phyloP scores from a whole-genome alignment of 1,140 invertebrate genomes.

The Dysdera silvatica region DNA sequence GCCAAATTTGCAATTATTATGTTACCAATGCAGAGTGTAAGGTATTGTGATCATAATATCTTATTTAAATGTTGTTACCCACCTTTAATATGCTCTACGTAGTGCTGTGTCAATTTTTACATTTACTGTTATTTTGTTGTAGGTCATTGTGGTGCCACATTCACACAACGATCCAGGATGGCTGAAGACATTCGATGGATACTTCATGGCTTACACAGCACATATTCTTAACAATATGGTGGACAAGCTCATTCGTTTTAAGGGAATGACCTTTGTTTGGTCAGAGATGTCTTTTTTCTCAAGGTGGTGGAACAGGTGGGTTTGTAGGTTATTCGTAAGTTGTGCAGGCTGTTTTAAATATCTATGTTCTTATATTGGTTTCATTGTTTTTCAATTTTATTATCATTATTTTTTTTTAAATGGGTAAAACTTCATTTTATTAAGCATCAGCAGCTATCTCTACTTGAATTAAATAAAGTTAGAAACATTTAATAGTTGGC shows the following conservation, averaged over 20 bases:
- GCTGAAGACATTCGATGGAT: conserved; percentile 92
- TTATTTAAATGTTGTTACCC: too few species aligned
- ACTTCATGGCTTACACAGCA: conserved; percentile 76
- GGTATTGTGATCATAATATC: too few species aligned
- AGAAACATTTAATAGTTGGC: too few species aligned
- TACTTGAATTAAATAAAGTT: too few species aligned
- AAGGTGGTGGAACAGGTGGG: conserved; percentile 66
- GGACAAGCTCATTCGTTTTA: conserved; percentile 67
- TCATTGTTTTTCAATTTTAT: too few species aligned
- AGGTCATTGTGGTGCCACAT: conserved; percentile 51
- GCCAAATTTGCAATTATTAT: too few species aligned
- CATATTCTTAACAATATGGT: conserved; percentile 87
- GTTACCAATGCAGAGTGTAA: too few species aligned
- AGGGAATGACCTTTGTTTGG: conserved; percentile 88
- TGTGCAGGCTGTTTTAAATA: conserved; percentile 94
- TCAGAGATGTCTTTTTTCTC: conserved; percentile 91
- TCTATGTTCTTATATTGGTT: conserved; percentile 93
- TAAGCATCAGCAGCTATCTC: too few species aligned
- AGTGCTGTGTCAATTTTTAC: too few species aligned
- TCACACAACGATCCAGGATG: conserved; percentile 93
- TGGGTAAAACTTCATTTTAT: too few species aligned
- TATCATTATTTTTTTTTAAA: too few species aligned
- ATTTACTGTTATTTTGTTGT: conserved; percentile 5
- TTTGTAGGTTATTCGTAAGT: conserved; percentile 52
- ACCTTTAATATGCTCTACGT: too few species aligned